Base-by-base conservation (phyloP, 2,888 invertebrate species). In the Rhorus exstirpatorius region DNA sequence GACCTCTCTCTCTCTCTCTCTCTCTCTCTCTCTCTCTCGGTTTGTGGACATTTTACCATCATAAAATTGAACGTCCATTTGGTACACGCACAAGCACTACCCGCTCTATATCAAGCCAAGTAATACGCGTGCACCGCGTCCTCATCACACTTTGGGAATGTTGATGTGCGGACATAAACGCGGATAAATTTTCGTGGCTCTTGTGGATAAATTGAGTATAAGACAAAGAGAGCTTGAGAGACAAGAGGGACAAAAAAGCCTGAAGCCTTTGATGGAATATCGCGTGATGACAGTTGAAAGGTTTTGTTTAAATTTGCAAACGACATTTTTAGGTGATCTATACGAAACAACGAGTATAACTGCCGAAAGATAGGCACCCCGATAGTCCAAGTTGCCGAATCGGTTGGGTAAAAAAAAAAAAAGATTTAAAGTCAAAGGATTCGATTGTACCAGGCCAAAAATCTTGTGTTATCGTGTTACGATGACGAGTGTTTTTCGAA, bases 41-140 rank as follows among this genome's bases (percentile, higher is more conserved):
- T 26, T 26, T 31, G 26, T n/a, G 10, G 2, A 26, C 19, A 21
- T 55, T 88, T 90, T 88, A 83, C 88, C 88, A 87, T 90, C 90
- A 87, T 90, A 89, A 91, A 91, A 91, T 90, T 91, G 86, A 90
- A 88, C 89, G 83, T 53, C 12, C 72, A 38, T 53, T 68, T 53
- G 21, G 53, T 26, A 6, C 21, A 49, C 60, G 58, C 71, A 58
- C 55, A 26, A 10, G 7, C 35, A n/a, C 38, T 24, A 4, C 7
- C 19, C 44, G 6, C 46, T 7, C 4, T 19, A 35, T 46, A 58
- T 58, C 58, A 38, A 44, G 10, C 26, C 26, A 24, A 55, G 24
- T 70, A 26, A 8, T 19, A 17, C 44, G 19, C 3, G 8, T 24
- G 17, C 51, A 12, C 49, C 17, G 35, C 35, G 31, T 55, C 21